A percentile compares a stretch with the other conserved stretches of the same genome.
Conservation (phyloP, 2,113 vertebrate species). For the Mirounga angustirostris region DNA sequence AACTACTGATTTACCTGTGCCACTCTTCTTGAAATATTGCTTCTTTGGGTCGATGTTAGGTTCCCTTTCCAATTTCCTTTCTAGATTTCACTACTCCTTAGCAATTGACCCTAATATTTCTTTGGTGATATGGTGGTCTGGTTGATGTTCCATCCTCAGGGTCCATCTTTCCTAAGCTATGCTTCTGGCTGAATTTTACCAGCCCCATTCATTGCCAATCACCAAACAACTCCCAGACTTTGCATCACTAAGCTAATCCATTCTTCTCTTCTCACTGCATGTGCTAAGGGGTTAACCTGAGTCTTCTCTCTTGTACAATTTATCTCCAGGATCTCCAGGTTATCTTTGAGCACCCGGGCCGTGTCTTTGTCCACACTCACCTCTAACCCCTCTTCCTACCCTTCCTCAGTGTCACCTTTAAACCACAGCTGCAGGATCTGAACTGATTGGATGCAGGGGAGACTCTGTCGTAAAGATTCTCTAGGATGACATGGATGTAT, state of each 20-base stretch:
- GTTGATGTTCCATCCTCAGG: not conserved
- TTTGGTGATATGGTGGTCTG: not conserved
- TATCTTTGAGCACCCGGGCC: not conserved
- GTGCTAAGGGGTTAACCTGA: not conserved
- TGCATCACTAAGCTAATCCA: not conserved
- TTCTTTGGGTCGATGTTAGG: not conserved
- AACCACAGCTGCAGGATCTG: not conserved
- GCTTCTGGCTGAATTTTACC: not conserved
- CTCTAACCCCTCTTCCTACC: not conserved
- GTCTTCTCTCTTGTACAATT: not conserved
- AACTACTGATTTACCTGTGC: not conserved
- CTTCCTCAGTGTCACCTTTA: not conserved
- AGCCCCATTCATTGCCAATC: not conserved
- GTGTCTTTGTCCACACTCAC: not conserved
- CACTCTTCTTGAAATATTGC: not conserved
- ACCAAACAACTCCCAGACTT: not conserved
- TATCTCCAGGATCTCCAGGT: not conserved
- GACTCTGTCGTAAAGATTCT: not conserved
- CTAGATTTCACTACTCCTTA: not conserved
- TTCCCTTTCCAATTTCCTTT: not conserved
- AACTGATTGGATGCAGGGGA: not conserved
- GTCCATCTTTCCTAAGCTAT: not conserved
- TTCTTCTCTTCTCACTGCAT: not conserved
- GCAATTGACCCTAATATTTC: not conserved
- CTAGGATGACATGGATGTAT: not conserved